Evolutionary conservation across 2,113 vertebrate species (phyloP), one percentile per base, ranked within the genome.

Genomic region (Tauraco erythrolophus): DNA sequence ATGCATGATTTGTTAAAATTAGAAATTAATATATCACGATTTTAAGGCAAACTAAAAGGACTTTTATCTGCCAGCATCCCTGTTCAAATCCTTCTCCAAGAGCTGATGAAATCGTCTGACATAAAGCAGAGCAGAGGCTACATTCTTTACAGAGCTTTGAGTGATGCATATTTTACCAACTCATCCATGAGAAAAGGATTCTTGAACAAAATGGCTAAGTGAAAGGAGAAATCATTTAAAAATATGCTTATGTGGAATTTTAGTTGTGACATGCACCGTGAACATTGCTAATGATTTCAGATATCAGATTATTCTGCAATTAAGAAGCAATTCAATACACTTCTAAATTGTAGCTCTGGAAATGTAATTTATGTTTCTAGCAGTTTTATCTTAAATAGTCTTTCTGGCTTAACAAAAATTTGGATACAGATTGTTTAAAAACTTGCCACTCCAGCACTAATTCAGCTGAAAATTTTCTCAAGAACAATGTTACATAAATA

Each of bases 31-130:
- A 31, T 58, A 85, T 81, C 56, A 33, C 28, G 30, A 24, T 74
- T 92, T 84, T 88, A 80, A 91, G 88, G 75, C 43, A 88, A 92
- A 92, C 46, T 25, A 70, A 95, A 74, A 89, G 51, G 57, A 33
- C 27, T 90, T 96, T 77, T 31, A 84, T 86, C 76, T 92, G 51
- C 92, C 76, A 91, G 56, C 54, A 70, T 80, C 71, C 79, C 54
- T 24, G 4, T 81, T 90, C 46, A 83, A 89, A 88, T 92, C 62
- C n/a, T 88, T 93, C 85, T 91, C 78, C 68, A 77, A 76, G 66
- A 90, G 78, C 62, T 80, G 93, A 91, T 94, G 92, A 97, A 95
- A 94, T 87, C 35, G 84, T 51, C 80, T 94, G 91, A 95, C 76
- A 94, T 56, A 91, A 94, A 92, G 79, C 94, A 93, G 96, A 97